phyloP scores from a whole-genome alignment of 2,888 invertebrate species.

The Reticulitermes lucifugus region DNA sequence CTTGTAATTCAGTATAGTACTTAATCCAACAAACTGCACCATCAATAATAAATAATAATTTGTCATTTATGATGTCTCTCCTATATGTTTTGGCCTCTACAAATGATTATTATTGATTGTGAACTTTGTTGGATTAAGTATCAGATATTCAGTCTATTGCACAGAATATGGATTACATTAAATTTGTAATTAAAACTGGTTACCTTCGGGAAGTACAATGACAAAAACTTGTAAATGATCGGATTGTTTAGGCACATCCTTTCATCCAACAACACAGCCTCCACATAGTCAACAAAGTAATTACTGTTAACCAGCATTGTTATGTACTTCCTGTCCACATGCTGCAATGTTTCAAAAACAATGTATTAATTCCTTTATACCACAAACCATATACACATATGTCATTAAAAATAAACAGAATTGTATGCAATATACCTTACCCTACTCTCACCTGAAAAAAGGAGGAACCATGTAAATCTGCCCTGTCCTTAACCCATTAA shows the following conservation, averaged over 20 bases:
- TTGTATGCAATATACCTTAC: background rate
- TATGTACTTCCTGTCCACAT: slow-evolving; percentile 83
- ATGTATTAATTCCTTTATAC: slow-evolving; percentile 11
- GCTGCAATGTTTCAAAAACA: slow-evolving; percentile 64
- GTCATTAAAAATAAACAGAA: background rate
- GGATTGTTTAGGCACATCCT: slow-evolving; percentile 86
- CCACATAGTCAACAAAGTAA: slow-evolving; percentile 89
- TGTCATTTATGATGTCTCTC: too few species aligned
- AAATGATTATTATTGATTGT: too few species aligned
- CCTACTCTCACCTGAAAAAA: background rate
- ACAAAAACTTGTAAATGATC: slow-evolving; percentile 87
- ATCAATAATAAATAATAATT: too few species aligned
- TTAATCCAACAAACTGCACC: too few species aligned
- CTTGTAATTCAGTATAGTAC: too few species aligned
- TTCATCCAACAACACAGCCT: slow-evolving; percentile 90
- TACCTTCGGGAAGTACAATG: slow-evolving; percentile 91
- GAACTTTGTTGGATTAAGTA: too few species aligned
- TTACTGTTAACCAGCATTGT: slow-evolving; percentile 84
- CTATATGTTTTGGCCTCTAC: too few species aligned
- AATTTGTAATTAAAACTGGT: background rate
- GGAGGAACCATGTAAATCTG: too few species aligned
- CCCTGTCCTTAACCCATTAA: too few species aligned
- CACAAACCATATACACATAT: background rate
- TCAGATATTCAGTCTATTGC: too few species aligned
- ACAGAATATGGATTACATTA: too few species aligned